A percentile compares a stretch with the other conserved stretches of the same genome.
Conservation (phyloP, 2,888 invertebrate genomes). For the Ligdia adustata region DNA sequence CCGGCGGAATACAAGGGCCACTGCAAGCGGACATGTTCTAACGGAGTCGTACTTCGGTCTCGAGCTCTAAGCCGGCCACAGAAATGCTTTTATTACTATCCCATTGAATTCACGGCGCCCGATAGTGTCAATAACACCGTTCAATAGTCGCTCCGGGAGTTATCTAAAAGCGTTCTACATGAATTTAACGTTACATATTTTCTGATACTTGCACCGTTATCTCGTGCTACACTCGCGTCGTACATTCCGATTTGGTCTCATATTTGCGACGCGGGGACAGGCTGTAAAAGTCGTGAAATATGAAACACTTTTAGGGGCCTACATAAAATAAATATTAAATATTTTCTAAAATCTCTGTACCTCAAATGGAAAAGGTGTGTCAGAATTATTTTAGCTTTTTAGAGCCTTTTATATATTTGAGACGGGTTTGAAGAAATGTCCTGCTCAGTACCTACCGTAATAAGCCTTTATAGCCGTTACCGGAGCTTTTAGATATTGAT, state of each 20-base stretch:
- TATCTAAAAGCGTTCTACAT: conserved; percentile 52
- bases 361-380: conserved; percentile 27
- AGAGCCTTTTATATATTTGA: conserved; percentile 1
- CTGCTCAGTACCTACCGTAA: too few relatives aligned
- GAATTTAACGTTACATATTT: conserved; percentile 28
- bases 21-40: conserved; percentile 33
- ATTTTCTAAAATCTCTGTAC: conserved; percentile 15
- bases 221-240: conserved; percentile 18
- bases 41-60: conserved; percentile 28
- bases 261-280: conserved; percentile 44
- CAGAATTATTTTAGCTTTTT: conserved; percentile 15
- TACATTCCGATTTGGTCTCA: conserved; percentile 30
- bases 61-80: conserved; percentile 35
- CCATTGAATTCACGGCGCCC: conserved; percentile 51
- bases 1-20: conserved; percentile 44
- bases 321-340: conserved; percentile 39
- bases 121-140: conserved; percentile 50
- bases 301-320: conserved; percentile 45
- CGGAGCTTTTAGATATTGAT: too few relatives aligned
- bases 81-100: conserved; percentile 48
- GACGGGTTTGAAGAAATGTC: too few relatives aligned
- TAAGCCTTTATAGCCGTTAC: too few relatives aligned
- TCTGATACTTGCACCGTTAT: conserved; percentile 23
- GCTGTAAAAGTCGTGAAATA: conserved; percentile 47
- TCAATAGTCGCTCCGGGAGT: conserved; percentile 45